Base-by-base conservation (phyloP, 2,888 invertebrate genomes). In the Eristalis intricaria region DNA sequence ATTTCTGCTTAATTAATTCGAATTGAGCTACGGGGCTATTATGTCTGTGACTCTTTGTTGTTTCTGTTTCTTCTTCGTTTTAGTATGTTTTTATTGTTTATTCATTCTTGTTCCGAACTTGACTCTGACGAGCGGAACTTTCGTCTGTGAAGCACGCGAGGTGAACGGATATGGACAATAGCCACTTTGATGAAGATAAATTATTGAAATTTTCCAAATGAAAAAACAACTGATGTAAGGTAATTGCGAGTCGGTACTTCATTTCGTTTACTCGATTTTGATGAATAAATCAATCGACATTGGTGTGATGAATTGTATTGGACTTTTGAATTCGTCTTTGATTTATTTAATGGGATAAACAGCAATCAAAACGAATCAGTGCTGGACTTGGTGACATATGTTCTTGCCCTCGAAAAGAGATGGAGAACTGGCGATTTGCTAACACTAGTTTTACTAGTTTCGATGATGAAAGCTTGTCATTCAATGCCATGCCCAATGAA, bases 81-180 rank as follows among this genome's bases (percentile, higher is more conserved):
- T 19, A 7, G 50, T 50, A 50, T 19, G n/a, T 19, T 50, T 50
- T 19, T 50, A 19, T 50, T 50, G 19, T 50, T 50, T 8, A 26
- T 60, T 60, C 32, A 32, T 13, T 60, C 26, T 23, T 60, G 5
- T 4, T 13, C 23, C 26, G 77, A 84, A 83, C 75, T 87, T 84
- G 76, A 87, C 82, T 71, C 60, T 60, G 29, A 19, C 56, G 78
- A 79, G 75, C 76, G 84, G 76, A 84, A 84, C 68, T 84, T 87
- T 84, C 73, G 87, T 79, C 79, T 84, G 75, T 61, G 79, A 80
- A 79, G 73, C 66, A 11, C 5, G 19, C 15, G 23, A 60, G 13
- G 4, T 13, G 75, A 87, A 76, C 87, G 87, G 87, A 87, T 75
- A 84, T 84, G 71, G 79, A 68, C 75, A 83, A 84, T 75, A 60